Conservation (phyloP, 2,888 invertebrate species). For the Nemotelus pantherinus region DNA sequence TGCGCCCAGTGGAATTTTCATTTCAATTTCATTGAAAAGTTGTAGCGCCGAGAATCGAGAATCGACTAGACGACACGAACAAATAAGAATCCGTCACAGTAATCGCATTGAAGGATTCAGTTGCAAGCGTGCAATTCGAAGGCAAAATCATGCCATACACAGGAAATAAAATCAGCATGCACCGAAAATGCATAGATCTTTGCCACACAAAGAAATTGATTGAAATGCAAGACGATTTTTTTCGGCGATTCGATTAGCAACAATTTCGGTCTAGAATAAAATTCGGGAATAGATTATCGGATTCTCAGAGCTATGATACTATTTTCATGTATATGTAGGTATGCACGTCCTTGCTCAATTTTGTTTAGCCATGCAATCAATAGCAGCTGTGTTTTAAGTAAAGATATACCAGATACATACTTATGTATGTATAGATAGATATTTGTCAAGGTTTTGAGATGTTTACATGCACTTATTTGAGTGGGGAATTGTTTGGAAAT, state of each 20-base stretch:
- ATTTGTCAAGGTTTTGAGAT: too few species aligned
- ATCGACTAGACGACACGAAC: too few species aligned
- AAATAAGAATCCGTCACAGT: background rate
- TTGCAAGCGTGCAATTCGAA: constrained; percentile 25
- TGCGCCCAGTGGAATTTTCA: constrained; percentile 24
- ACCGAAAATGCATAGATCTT: constrained; percentile 39
- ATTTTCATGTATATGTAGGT: background rate
- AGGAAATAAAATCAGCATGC: constrained; percentile 43
- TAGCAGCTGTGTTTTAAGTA: too few species aligned
- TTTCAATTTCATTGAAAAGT: constrained; percentile 40
- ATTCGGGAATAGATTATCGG: constrained; percentile 23
- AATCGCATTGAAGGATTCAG: constrained; percentile 14
- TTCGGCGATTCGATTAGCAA: constrained; percentile 7
- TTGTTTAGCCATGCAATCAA: too few species aligned
- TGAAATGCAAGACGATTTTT: constrained; percentile 8
- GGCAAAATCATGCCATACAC: constrained; percentile 20
- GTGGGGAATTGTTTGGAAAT: too few species aligned
- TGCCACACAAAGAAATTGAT: constrained; percentile 19
- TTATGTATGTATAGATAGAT: too few species aligned
- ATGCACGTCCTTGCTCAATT: too few species aligned
- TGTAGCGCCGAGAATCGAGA: background rate
- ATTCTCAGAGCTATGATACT: background rate
- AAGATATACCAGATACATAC: too few species aligned
- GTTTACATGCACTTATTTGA: too few species aligned
- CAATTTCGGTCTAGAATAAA: constrained; percentile 29